A percentile compares a stretch with the other conserved stretches of the same genome.
These are phyloP conservation scores for Pocillopora verrucosa DNA, from an alignment of 64 coral and sea anemone genomes.

Conservation along the genomic window DNA sequence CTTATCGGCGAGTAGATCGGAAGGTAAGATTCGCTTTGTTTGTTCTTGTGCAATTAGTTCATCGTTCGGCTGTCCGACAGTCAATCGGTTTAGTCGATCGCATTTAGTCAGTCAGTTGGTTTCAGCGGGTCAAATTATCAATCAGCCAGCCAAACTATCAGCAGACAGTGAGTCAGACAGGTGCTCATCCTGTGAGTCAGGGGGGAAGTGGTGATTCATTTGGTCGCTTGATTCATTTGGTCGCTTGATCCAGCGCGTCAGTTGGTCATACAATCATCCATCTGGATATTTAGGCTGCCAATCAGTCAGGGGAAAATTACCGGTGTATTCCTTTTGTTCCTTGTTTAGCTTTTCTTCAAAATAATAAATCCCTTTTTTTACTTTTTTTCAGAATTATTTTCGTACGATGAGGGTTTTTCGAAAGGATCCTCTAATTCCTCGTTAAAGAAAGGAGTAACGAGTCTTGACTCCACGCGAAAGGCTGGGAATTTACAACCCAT, in stretches of 20 bases:
- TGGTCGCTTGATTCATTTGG: too few relatives aligned
- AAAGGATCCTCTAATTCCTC: constrained; percentile 8
- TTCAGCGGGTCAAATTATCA: too few relatives aligned
- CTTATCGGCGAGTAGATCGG: constrained; percentile 23
- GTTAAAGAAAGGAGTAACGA: background rate
- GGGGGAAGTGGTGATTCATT: too few relatives aligned
- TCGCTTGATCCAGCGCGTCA: too few relatives aligned
- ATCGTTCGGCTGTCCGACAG: too few relatives aligned
- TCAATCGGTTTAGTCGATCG: background rate
- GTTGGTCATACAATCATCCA: too few relatives aligned
- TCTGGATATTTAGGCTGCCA: too few relatives aligned
- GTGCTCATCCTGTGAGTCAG: background rate
- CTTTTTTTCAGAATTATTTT: background rate
- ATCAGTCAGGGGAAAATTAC: background rate
- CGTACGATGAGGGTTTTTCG: background rate
- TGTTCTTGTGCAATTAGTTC: background rate
- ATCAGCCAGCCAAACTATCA: background rate
- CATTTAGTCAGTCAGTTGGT: background rate
- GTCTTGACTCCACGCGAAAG: constrained; percentile 15
- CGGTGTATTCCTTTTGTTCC: background rate
- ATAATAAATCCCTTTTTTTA: background rate
- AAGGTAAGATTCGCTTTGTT: constrained; percentile 35
- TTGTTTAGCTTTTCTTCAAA: background rate
- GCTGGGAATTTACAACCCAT: background rate
- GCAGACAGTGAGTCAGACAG: background rate